Percentiles rank a stretch among this genome's conserved stretches.
Evolutionary conservation across 2,797 vertebrate genomes (phyloP).

Genomic region (Enteromius mattozi): DNA sequence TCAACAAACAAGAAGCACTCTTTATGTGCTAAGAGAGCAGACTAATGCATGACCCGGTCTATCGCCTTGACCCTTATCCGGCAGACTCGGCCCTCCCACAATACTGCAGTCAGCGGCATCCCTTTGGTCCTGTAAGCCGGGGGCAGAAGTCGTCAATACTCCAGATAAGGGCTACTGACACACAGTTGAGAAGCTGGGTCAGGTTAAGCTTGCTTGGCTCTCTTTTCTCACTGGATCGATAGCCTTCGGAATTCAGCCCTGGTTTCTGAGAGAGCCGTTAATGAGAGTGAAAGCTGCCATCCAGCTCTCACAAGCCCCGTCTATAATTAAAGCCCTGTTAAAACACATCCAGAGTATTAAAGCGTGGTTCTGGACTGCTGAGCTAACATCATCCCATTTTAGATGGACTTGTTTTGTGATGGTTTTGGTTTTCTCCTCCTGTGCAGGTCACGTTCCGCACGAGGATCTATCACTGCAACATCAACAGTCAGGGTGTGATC

Average conservation of each 20-base stretch:
- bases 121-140: background rate
- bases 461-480: constrained; percentile 93
- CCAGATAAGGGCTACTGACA: constrained; percentile 16
- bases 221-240: constrained; percentile 34
- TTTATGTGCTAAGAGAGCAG: background rate
- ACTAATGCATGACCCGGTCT: constrained; percentile 23
- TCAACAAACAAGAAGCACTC: constrained; percentile 13
- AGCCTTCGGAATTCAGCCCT: constrained; percentile 39
- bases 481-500: constrained; percentile 94
- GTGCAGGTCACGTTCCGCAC: constrained; percentile 89
- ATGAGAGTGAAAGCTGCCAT: constrained; percentile 42
- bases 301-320: constrained; percentile 30
- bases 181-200: constrained; percentile 26
- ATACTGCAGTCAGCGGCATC: background rate
- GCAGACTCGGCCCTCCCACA: background rate
- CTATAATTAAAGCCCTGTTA: constrained; percentile 21
- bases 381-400: constrained; percentile 13
- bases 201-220: constrained; percentile 36
- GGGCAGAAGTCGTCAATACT: constrained; percentile 11
- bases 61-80: constrained; percentile 13
- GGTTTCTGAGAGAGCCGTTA: constrained; percentile 25
- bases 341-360: constrained; percentile 20
- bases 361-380: background rate
- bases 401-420: constrained; percentile 9
- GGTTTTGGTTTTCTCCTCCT: background rate